Evolutionary conservation across 2,113 vertebrate species (phyloP).

Genomic region (Monopterus albus): DNA sequence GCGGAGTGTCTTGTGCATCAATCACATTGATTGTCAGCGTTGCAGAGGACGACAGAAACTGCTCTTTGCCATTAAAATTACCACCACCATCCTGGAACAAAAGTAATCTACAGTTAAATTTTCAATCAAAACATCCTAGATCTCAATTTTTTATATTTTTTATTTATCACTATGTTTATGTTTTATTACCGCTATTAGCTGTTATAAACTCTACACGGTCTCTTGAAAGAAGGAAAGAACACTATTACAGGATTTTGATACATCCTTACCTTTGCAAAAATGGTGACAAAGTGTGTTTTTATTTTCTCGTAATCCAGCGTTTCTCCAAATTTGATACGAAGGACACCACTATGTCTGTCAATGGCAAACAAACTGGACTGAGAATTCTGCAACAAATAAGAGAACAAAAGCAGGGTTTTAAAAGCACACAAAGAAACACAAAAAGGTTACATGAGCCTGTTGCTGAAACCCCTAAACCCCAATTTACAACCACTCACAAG

Average conservation of each 20-base stretch:
- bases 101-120: background rate
- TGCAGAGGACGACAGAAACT: conserved; percentile 88
- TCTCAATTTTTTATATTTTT: too few relatives aligned
- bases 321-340: conserved; percentile 87
- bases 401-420: conserved; percentile 38
- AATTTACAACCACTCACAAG: conserved; percentile 41
- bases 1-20: conserved; percentile 91
- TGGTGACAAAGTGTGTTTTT: conserved; percentile 87
- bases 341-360: conserved; percentile 90
- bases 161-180: too few relatives aligned
- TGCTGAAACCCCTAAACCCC: conserved; percentile 24
- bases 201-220: too few relatives aligned
- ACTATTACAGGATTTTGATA: background rate
- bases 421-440: conserved; percentile 20
- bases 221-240: background rate
- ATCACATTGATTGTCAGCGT: conserved; percentile 92
- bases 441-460: conserved; percentile 28
- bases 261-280: conserved; percentile 89
- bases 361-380: conserved; percentile 86
- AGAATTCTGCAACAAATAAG: conserved; percentile 78
- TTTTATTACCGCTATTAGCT: too few relatives aligned
- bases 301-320: conserved; percentile 91
- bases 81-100: conserved; percentile 91
- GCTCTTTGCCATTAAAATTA: conserved; percentile 87
- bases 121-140: background rate